These are phyloP conservation scores for Callopanchax toddi DNA, from an alignment of 2,113 vertebrate species.

Conservation along the genomic window DNA sequence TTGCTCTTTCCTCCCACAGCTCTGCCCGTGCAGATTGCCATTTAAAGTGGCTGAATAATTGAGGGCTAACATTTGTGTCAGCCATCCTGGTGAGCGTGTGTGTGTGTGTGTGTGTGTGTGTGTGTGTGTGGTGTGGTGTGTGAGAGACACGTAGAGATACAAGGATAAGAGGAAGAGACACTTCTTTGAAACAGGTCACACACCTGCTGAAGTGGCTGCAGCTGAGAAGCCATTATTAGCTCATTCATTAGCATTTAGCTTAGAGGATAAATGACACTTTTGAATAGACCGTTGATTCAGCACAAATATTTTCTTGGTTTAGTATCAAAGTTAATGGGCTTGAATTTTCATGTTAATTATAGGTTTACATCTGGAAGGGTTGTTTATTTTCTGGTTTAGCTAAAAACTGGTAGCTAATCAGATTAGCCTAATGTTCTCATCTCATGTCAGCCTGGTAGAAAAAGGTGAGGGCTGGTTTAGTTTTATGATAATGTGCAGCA, in stretches of 20 bases:
- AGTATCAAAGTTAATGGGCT: too few relatives aligned
- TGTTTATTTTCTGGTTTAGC: too few relatives aligned
- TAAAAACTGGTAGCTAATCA: too few relatives aligned
- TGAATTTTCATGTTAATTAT: too few relatives aligned
- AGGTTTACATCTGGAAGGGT: too few relatives aligned
- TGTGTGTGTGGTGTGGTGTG: conserved; percentile 5
- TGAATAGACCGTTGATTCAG: background rate
- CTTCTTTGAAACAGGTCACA: conserved; percentile 36
- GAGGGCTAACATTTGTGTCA: conserved; percentile 79
- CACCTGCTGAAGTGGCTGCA: conserved; percentile 50
- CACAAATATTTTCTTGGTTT: background rate
- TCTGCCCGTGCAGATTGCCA: conserved; percentile 70
- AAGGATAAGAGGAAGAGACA: conserved; percentile 26
- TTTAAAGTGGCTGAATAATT: conserved; percentile 82
- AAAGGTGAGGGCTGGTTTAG: too few relatives aligned
- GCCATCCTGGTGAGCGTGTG: conserved; percentile 56
- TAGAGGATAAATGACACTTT: background rate
- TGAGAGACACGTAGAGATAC: too few relatives aligned
- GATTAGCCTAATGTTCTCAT: too few relatives aligned
- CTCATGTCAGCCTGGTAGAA: too few relatives aligned
- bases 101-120: conserved; percentile 40
- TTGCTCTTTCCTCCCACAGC: conserved; percentile 29
- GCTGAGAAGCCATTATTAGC: conserved; percentile 30
- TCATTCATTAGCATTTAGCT: conserved; percentile 11
- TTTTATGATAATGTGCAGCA: too few relatives aligned